Evolutionary conservation across 2,113 vertebrate genomes (phyloP).

Genomic region (Salvelinus alpinus): DNA sequence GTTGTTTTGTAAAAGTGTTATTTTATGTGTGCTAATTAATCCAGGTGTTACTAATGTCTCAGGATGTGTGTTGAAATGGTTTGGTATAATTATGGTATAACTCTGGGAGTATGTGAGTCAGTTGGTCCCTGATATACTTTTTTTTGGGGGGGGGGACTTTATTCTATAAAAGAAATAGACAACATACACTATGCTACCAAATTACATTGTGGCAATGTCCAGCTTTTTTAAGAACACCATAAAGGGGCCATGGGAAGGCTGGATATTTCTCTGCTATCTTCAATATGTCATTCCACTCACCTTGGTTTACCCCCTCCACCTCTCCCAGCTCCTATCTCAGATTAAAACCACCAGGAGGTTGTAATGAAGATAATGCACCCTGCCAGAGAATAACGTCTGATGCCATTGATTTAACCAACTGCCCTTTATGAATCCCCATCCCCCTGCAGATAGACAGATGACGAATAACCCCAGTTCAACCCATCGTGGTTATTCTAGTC

Average conservation of each 20-base stretch:
- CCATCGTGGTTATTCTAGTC: too few species aligned
- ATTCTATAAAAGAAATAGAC: too few species aligned
- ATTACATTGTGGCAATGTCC: neutral
- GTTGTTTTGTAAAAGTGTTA: slow-evolving; percentile 25
- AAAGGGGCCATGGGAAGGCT: too few species aligned
- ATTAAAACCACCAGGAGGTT: slow-evolving; percentile 17
- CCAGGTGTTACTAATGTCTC: slow-evolving; percentile 7
- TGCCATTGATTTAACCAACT: slow-evolving; percentile 10
- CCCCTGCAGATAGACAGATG: neutral
- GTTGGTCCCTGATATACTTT: slow-evolving; percentile 13
- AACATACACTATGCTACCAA: neutral
- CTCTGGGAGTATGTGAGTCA: slow-evolving; percentile 27
- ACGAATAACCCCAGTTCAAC: neutral
- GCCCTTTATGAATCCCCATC: neutral
- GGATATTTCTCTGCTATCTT: neutral
- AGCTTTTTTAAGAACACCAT: slow-evolving; percentile 3
- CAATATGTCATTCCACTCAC: slow-evolving; percentile 11
- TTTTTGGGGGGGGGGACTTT: too few species aligned
- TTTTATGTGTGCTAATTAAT: slow-evolving; percentile 26
- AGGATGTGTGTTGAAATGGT: slow-evolving; percentile 18
- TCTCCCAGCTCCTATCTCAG: neutral
- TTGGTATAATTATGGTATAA: slow-evolving; percentile 3
- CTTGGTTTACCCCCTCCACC: neutral
- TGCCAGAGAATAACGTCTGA: neutral
- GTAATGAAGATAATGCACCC: slow-evolving; percentile 25